Conservation (phyloP, 2,113 vertebrate species). For the Talpa occidentalis region DNA sequence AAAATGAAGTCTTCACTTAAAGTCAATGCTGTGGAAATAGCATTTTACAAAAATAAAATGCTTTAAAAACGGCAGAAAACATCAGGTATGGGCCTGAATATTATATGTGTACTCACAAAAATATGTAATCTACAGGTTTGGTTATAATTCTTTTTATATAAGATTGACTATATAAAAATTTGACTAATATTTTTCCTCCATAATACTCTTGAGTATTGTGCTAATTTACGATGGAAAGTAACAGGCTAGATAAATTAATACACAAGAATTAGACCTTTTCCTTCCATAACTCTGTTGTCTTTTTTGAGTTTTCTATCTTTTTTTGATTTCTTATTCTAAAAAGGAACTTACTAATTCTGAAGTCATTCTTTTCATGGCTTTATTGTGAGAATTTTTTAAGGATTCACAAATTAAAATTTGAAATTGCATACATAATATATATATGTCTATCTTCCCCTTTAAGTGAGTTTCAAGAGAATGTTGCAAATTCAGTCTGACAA, state of each 20-base stretch:
- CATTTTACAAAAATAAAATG: constrained; percentile 30
- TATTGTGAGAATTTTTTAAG: constrained; percentile 23
- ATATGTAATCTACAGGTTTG: neutral
- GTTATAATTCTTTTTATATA: constrained; percentile 8
- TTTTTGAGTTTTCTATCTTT: neutral
- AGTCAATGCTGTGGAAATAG: neutral
- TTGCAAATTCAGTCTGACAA: constrained; percentile 31
- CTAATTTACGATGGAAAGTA: constrained; percentile 24
- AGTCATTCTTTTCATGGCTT: constrained; percentile 20
- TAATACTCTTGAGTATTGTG: neutral
- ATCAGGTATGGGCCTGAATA: neutral
- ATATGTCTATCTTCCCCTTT: neutral
- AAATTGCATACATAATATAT: neutral
- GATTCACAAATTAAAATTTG: constrained; percentile 27
- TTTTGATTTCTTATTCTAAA: constrained; percentile 17
- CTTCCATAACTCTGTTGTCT: neutral
- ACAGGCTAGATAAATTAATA: neutral
- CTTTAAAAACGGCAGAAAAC: neutral
- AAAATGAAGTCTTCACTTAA: neutral
- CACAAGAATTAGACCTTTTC: neutral
- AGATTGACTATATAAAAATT: neutral
- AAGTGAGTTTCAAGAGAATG: neutral
- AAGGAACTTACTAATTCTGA: neutral
- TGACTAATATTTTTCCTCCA: neutral
- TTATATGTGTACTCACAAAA: neutral